Evolutionary conservation across 64 coral and sea anemone genomes (phyloP).

Genomic region (Orbicella faveolata): DNA sequence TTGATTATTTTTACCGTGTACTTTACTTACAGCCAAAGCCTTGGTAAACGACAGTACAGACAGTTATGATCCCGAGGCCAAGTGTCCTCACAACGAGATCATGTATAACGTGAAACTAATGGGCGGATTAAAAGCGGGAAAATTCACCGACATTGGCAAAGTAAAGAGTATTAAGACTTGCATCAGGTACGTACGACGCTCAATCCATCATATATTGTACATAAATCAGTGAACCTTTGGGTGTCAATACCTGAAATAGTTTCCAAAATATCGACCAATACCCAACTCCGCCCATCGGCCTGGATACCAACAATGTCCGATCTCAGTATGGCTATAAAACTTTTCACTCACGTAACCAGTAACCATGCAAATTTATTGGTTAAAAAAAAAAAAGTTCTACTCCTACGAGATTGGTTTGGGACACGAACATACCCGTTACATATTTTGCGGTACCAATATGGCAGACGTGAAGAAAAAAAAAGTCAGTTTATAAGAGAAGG

Average conservation of each 20-base stretch:
- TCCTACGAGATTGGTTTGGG: too few relatives aligned
- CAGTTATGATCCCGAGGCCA: conserved; percentile 84
- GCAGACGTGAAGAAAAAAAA: not conserved
- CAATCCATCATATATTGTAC: too few relatives aligned
- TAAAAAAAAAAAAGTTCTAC: too few relatives aligned
- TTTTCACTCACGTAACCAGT: too few relatives aligned
- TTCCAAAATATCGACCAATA: too few relatives aligned
- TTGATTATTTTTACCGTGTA: not conserved
- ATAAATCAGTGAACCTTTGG: too few relatives aligned
- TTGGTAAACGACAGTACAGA: conserved; percentile 42
- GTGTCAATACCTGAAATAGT: not conserved
- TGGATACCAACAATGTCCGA: too few relatives aligned
- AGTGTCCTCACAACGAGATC: conserved; percentile 98
- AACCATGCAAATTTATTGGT: too few relatives aligned
- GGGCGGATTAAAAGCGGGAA: conserved; percentile 82
- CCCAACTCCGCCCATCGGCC: too few relatives aligned
- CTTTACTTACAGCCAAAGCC: conserved; percentile 52
- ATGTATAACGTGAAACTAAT: conserved; percentile 98
- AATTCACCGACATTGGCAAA: conserved; percentile 97
- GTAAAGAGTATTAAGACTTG: conserved; percentile 73
- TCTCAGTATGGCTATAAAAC: too few relatives aligned
- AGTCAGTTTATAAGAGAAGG: not conserved
- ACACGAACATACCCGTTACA: too few relatives aligned
- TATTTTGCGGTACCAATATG: too few relatives aligned
- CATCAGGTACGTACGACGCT: conserved; percentile 14